phyloP scores from a whole-genome alignment of 2,113 vertebrate genomes.

The Chroicocephalus ridibundus region DNA sequence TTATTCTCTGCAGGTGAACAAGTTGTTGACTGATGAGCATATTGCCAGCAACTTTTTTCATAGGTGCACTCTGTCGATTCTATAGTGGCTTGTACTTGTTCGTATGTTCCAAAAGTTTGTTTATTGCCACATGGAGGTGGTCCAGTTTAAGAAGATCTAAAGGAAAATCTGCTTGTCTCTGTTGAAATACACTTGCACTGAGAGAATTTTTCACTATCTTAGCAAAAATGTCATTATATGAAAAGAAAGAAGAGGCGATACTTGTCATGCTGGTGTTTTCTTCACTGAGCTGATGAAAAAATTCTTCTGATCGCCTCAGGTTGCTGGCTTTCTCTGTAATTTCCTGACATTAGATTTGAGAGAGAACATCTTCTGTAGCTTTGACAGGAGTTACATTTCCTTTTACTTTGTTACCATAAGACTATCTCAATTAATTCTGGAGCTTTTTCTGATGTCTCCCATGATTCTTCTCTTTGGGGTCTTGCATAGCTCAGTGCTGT shows the following conservation, averaged over 20 bases:
- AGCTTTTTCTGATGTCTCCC: background rate
- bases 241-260: slow-evolving; percentile 39
- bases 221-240: slow-evolving; percentile 4
- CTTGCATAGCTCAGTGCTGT: background rate
- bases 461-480: background rate
- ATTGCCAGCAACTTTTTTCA: background rate
- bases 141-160: slow-evolving; percentile 13
- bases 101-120: background rate
- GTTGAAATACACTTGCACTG: background rate
- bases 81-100: background rate
- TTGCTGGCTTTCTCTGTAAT: slow-evolving; percentile 27
- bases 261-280: slow-evolving; percentile 16
- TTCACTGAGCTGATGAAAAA: slow-evolving; percentile 1
- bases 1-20: background rate
- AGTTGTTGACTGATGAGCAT: background rate
- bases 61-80: background rate
- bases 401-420: background rate
- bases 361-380: background rate
- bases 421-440: background rate
- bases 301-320: background rate
- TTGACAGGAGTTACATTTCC: background rate
- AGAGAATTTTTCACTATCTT: background rate
- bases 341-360: background rate
- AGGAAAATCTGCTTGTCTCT: background rate
- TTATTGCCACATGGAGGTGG: background rate